Evolutionary conservation across 2,113 vertebrate species (phyloP).

Genomic region (Lophotis ruficrista): DNA sequence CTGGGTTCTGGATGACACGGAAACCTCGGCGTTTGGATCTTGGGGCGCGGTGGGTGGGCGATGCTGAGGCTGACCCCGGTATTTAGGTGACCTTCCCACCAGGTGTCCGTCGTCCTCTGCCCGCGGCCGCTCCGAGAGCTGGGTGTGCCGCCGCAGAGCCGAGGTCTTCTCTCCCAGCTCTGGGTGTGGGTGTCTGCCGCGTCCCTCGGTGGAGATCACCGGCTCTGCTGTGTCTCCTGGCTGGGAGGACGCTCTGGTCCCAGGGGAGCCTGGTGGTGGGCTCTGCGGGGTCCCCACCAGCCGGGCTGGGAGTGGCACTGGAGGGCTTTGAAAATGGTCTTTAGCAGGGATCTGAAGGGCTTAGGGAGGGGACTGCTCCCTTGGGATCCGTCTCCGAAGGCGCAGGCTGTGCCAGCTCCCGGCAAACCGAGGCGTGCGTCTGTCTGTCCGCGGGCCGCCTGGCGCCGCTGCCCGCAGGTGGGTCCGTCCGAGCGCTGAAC

Average conservation of each 20-base stretch:
- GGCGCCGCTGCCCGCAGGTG: background rate
- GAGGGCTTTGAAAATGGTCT: background rate
- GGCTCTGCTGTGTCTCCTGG: background rate
- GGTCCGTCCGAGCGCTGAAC: background rate
- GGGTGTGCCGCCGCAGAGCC: accelerated
- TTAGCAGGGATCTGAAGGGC: background rate
- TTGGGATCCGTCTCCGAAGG: accelerated
- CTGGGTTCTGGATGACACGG: slow-evolving; percentile 15
- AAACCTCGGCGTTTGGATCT: slow-evolving; percentile 21
- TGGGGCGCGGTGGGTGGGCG: background rate
- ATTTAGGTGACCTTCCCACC: background rate
- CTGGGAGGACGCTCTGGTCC: background rate
- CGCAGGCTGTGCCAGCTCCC: background rate
- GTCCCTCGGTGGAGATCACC: background rate
- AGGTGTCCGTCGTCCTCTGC: slow-evolving; percentile 37
- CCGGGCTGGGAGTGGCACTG: background rate
- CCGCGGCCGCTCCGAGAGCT: background rate
- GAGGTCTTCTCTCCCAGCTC: background rate
- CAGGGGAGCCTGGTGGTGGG: background rate
- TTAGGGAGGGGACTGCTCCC: background rate
- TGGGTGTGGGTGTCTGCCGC: background rate
- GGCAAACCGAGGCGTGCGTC: accelerated
- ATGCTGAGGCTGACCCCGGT: background rate
- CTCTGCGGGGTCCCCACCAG: background rate
- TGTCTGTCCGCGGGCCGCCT: background rate